Evolutionary conservation across 2,797 vertebrate genomes (phyloP), one percentile per base, ranked within the genome.

Genomic region (Glyptemys insculpta): DNA sequence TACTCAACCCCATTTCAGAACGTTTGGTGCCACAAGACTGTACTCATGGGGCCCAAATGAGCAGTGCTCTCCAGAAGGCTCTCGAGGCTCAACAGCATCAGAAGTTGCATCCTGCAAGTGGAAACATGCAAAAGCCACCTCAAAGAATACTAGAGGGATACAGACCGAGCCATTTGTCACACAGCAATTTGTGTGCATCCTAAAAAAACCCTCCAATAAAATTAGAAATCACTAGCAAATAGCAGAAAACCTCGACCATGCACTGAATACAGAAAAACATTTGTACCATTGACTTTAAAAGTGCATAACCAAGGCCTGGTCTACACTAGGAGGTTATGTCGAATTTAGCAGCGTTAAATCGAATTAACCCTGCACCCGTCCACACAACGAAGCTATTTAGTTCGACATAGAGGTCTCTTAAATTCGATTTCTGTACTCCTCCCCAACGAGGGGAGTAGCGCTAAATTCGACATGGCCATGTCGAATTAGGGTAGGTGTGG

Each of bases 241-340:
- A 0, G 0, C n/a, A 59, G 56, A 94, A 95, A 76, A 52, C 81
- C 81, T 87, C 82, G 88, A 78, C 91, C 92, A 94, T 57, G 14
- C 81, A 59, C 93, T 68, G 89, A 86, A 96, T 95, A 97, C 14
- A 96, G 96, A 97, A 54, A 85, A 97, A 97, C 87, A 94, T 86
- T 95, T 96, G 96, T 94, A 96, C 85, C 93, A 98, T 34, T 95
- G 96, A 97, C 97, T 97, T 96, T 96, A 88, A 93, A 97, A 96
- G 93, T 80, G 93, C 94, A 84, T 93, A 44, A 3, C 65, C 97
- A 96, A 41, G 41, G 41, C 41, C 41, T 41, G 41, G 41, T 41
- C 41, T 41, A 41, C 41, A 41, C 41, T 41, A 41, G 41, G 41
- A 41, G 41, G 41, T 41, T 41, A 41, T 41, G 41, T 41, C 41